Evolutionary conservation across 2,888 invertebrate species (phyloP).

Genomic region (Drosophila suboccidentalis): DNA sequence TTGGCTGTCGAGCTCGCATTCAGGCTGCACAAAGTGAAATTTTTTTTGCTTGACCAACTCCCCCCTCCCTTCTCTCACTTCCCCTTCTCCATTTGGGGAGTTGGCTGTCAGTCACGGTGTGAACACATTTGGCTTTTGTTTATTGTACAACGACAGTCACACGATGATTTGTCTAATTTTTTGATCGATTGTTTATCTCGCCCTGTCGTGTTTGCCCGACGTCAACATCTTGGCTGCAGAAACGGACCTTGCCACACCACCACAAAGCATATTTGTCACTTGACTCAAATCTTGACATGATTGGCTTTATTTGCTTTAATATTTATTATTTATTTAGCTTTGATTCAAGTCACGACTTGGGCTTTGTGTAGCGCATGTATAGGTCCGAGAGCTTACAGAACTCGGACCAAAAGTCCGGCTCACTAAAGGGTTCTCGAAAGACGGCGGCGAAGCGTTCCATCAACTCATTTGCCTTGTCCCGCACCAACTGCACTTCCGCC

Average conservation of each 20-base stretch:
- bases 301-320: slow-evolving; percentile 46
- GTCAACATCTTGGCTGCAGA: slow-evolving; percentile 29
- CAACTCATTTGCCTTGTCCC: slow-evolving; percentile 12
- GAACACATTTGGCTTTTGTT: slow-evolving; percentile 78
- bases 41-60: slow-evolving; percentile 75
- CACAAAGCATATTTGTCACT: slow-evolving; percentile 64
- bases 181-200: slow-evolving; percentile 74
- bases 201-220: slow-evolving; percentile 28
- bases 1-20: slow-evolving; percentile 43
- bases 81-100: neutral
- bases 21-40: slow-evolving; percentile 63
- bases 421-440: slow-evolving; percentile 1
- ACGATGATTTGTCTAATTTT: slow-evolving; percentile 76
- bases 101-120: slow-evolving; percentile 57
- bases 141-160: slow-evolving; percentile 58
- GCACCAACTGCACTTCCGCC: neutral
- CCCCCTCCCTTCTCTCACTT: neutral
- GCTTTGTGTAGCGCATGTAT: slow-evolving; percentile 15
- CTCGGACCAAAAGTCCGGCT: slow-evolving; percentile 25
- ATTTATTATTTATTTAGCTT: slow-evolving; percentile 19
- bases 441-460: slow-evolving; percentile 4
- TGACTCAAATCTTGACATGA: slow-evolving; percentile 44
- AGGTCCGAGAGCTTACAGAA: slow-evolving; percentile 15
- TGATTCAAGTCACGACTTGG: slow-evolving; percentile 12
- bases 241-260: neutral